Evolutionary conservation across 2,797 vertebrate genomes (phyloP), one percentile per base, ranked within the genome.

Genomic region (Falco concolor): DNA sequence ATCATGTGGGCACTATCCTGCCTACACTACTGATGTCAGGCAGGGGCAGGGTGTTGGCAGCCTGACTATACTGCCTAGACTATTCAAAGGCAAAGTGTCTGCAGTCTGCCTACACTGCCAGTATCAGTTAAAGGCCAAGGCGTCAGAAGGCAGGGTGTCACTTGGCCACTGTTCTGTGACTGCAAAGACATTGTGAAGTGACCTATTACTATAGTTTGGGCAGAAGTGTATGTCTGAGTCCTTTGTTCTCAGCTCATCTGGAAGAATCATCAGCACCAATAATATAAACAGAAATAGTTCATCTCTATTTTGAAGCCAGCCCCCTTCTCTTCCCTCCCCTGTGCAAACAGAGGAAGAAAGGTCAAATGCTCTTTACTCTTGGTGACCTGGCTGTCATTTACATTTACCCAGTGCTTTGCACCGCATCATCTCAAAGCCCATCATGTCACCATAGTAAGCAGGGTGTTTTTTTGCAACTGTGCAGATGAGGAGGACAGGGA

Each of bases 301-400:
- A 63, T 53, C 9, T 20, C 36, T 50, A 15, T 60, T 85, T 65
- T 2, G 2, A 68, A 81, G 28, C 21, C 52, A 68, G 2, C 0
- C 5, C 9, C 20, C 16, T 76, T 20, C 22, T 12, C 13, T 85
- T 85, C 56, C 56, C 85, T 13, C 3, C 19, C 14, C 17, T 44
- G 12, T 56, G 53, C 72, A 78, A 80, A 73, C 42, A 77, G 60
- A 54, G 13, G 23, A 72, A 91, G 69, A 78, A 81, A 50, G 44
- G 50, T 91, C 90, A 90, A 88, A 84, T 34, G 53, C 24, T 86
- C 61, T 82, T 86, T 52, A 72, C 44, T 73, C 52, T 47, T 60
- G 14, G 12, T 89, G 89, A 83, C 81, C 60, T 80, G 57, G 8
- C 24, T 93, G 76, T 89, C 91, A 40, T 72, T 64, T 87, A 57